phyloP scores from a whole-genome alignment of 1,140 invertebrate genomes.

The Drosophila eugracilis region DNA sequence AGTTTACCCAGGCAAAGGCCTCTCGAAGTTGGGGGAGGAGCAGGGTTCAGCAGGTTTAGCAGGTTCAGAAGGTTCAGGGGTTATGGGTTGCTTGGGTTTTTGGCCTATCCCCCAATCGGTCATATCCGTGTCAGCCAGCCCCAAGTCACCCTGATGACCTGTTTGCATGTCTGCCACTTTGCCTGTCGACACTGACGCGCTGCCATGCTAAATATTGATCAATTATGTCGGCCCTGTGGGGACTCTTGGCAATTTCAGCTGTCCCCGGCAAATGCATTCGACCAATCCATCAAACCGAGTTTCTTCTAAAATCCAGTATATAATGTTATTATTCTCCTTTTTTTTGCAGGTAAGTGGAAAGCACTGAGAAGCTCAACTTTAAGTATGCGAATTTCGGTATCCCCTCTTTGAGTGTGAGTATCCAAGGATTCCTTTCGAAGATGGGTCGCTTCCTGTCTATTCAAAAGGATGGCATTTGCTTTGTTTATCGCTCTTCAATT shows the following conservation, averaged over 20 bases:
- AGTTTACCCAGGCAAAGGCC: conserved; percentile 9
- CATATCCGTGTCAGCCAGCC: conserved; percentile 26
- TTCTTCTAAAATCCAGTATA: conserved; percentile 49
- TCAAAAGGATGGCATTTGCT: conserved; percentile 34
- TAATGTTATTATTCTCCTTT: conserved; percentile 14
- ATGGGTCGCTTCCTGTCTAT: conserved; percentile 54
- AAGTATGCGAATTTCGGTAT: conserved; percentile 18
- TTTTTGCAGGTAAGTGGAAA: conserved; percentile 73
- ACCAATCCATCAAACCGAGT: conserved; percentile 32
- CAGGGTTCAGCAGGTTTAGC: too few relatives aligned
- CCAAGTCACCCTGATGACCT: conserved; percentile 50
- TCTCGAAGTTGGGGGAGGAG: conserved; percentile 2
- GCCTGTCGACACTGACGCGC: conserved; percentile 59
- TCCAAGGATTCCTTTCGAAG: conserved; percentile 42
- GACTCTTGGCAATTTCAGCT: conserved; percentile 45
- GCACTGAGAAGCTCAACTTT: conserved; percentile 35
- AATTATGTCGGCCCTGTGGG: conserved; percentile 53
- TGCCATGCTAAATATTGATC: conserved; percentile 72
- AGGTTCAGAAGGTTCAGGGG: not conserved
- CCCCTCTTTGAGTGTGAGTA: conserved; percentile 28
- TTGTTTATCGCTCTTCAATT: conserved; percentile 19
- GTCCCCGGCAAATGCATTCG: conserved; percentile 34
- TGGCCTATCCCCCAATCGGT: conserved; percentile 24
- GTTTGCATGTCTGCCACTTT: conserved; percentile 74
- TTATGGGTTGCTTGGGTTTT: not conserved